Evolutionary conservation across 2,113 vertebrate species (phyloP).

Genomic region (Gila orcuttii): DNA sequence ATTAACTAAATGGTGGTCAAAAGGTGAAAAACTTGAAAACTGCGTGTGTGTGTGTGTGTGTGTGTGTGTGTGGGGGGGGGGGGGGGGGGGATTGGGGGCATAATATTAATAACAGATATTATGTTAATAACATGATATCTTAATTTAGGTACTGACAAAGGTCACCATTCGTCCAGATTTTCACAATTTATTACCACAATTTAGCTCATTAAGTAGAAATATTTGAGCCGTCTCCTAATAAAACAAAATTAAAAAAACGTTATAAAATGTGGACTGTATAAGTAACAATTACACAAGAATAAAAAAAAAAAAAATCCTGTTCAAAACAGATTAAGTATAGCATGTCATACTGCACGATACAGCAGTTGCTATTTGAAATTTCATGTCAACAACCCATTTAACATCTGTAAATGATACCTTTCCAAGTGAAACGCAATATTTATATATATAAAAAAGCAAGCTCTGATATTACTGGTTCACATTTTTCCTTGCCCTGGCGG

Average conservation of each 20-base stretch:
- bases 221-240: neutral
- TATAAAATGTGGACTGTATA: no score
- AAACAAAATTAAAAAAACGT: neutral
- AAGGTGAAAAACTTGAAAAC: neutral
- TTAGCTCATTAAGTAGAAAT: neutral
- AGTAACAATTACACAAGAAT: no score
- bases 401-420: neutral
- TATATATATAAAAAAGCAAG: neutral
- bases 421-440: neutral
- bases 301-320: no score
- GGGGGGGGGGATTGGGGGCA: no score
- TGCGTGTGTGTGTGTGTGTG: neutral
- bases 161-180: neutral
- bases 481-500: neutral
- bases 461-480: neutral
- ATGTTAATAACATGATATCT: neutral
- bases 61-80: no score
- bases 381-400: neutral
- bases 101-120: no score
- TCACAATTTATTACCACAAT: neutral
- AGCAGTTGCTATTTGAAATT: neutral
- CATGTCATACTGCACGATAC: neutral
- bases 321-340: no score
- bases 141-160: neutral
- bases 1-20: neutral